phyloP scores from a whole-genome alignment of 2,888 invertebrate genomes.

The Philereme vetulata region DNA sequence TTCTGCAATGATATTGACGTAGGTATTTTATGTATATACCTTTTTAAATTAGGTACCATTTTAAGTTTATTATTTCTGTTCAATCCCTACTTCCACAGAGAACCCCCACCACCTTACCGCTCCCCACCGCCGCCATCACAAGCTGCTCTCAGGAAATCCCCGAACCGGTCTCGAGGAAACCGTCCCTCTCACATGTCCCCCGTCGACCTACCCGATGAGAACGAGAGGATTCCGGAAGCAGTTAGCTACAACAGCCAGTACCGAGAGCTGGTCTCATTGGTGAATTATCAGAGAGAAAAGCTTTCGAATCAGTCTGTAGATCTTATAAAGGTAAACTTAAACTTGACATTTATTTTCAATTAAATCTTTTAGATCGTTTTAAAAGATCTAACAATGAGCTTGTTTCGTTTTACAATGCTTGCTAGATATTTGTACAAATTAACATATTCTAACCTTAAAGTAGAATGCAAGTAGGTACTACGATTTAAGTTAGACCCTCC shows the following conservation, averaged over 20 bases:
- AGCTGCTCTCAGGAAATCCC: constrained; percentile 68
- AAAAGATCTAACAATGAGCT: too few relatives aligned
- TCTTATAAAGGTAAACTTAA: constrained; percentile 90
- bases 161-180: constrained; percentile 59
- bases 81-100: constrained; percentile 50
- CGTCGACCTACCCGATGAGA: constrained; percentile 64
- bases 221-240: constrained; percentile 80
- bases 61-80: too few relatives aligned
- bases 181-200: constrained; percentile 76
- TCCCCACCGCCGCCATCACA: constrained; percentile 77
- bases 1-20: too few relatives aligned
- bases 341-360: not conserved
- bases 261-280: constrained; percentile 92
- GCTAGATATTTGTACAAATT: too few relatives aligned
- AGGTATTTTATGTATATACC: too few relatives aligned
- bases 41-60: too few relatives aligned
- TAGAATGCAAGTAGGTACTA: too few relatives aligned
- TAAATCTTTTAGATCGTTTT: too few relatives aligned
- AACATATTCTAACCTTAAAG: too few relatives aligned
- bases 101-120: constrained; percentile 79
- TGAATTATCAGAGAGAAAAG: constrained; percentile 96
- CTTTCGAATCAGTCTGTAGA: constrained; percentile 95
- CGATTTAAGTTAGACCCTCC: too few relatives aligned
- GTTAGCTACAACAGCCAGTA: constrained; percentile 90
- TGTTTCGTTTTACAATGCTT: too few relatives aligned